Conservation (phyloP, 2,888 invertebrate genomes). For the Chrysomela aeneicollis region DNA sequence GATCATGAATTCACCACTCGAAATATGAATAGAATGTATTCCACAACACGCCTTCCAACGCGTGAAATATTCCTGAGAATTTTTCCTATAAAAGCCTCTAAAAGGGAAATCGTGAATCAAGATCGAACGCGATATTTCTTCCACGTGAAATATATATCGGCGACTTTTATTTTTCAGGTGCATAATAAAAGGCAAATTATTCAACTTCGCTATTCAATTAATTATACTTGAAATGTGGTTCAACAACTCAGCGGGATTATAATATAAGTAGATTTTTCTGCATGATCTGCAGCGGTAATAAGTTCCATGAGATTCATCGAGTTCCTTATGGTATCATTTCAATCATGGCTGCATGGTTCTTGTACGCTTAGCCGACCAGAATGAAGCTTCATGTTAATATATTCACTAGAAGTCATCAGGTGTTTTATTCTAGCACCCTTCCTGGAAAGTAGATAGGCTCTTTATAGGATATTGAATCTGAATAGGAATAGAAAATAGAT, state of each 20-base stretch:
- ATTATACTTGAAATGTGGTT: slow-evolving; percentile 42
- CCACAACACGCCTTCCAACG: slow-evolving; percentile 25
- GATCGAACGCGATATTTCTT: slow-evolving; percentile 39
- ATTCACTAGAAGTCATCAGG: no score
- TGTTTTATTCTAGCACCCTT: no score
- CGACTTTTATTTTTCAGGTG: slow-evolving; percentile 35
- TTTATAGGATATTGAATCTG: no score
- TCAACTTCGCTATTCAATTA: slow-evolving; percentile 44
- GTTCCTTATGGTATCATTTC: slow-evolving; percentile 28
- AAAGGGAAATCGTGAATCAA: slow-evolving; percentile 32
- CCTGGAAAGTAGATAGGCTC: no score
- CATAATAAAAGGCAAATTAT: slow-evolving; percentile 45
- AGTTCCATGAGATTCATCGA: slow-evolving; percentile 32
- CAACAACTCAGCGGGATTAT: slow-evolving; percentile 39
- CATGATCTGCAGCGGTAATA: slow-evolving; percentile 42
- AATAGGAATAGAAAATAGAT: no score
- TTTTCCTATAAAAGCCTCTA: slow-evolving; percentile 36
- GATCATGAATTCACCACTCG: neutral
- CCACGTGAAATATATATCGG: slow-evolving; percentile 40
- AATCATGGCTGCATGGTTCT: slow-evolving; percentile 28
- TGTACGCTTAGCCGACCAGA: neutral
- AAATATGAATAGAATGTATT: slow-evolving; percentile 29
- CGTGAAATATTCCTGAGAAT: slow-evolving; percentile 36
- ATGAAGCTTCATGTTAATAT: neutral
- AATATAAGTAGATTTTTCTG: slow-evolving; percentile 33